A percentile compares a stretch with the other conserved stretches of the same genome.
Evolutionary conservation across 2,797 vertebrate species (phyloP).

Genomic region (Uromys caudimaculatus): DNA sequence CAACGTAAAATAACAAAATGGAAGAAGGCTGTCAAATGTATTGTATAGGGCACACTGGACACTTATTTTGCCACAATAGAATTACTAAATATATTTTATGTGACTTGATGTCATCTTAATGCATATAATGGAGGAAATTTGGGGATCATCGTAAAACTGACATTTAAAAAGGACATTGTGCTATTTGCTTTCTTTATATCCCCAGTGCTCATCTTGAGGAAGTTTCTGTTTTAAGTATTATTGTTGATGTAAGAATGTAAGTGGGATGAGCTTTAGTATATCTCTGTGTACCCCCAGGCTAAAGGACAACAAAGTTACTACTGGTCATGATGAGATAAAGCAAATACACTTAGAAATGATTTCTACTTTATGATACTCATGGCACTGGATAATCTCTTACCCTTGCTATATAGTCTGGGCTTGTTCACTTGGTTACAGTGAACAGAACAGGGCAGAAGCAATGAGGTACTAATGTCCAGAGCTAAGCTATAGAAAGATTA

Average conservation of each 20-base stretch:
- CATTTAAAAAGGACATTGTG: conserved; percentile 37
- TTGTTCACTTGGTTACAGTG: conserved; percentile 36
- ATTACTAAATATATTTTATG: conserved; percentile 64
- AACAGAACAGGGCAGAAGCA: conserved; percentile 36
- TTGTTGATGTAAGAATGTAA: conserved; percentile 60
- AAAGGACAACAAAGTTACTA: conserved; percentile 55
- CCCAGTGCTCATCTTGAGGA: conserved; percentile 52
- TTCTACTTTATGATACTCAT: conserved; percentile 5
- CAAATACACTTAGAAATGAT: conserved; percentile 64
- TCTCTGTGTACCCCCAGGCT: conserved; percentile 18
- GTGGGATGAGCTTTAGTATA: conserved; percentile 11
- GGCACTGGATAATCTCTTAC: neutral
- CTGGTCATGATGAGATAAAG: conserved; percentile 34
- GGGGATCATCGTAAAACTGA: conserved; percentile 12
- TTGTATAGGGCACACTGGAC: conserved; percentile 39
- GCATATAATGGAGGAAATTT: conserved; percentile 58
- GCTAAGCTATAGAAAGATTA: conserved; percentile 26
- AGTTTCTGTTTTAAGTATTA: conserved; percentile 60
- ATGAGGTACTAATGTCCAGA: conserved; percentile 1
- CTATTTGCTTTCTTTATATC: conserved; percentile 58
- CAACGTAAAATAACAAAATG: conserved; percentile 62
- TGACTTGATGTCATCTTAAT: conserved; percentile 62
- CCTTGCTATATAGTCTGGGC: conserved; percentile 15
- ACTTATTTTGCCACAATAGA: conserved; percentile 55
- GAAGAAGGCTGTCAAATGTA: conserved; percentile 61